A percentile compares a stretch with the other conserved stretches of the same genome.
phyloP scores from a whole-genome alignment of 2,797 vertebrate species.

The Schizopygopsis pylzovi region DNA sequence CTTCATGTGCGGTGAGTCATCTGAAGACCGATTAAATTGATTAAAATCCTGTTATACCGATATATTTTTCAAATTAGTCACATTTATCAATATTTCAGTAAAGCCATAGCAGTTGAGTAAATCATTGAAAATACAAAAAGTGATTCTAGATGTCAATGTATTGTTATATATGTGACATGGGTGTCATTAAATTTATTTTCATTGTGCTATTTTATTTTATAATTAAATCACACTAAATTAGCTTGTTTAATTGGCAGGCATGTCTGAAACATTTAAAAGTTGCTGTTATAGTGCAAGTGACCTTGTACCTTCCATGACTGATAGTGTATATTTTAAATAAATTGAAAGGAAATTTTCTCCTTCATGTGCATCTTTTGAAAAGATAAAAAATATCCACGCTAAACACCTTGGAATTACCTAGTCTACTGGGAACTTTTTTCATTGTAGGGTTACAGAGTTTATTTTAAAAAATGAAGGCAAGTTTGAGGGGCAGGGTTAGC shows the following conservation, averaged over 20 bases:
- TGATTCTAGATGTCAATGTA: background rate
- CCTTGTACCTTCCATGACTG: background rate
- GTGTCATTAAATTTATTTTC: background rate
- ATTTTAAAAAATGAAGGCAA: background rate
- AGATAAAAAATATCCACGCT: background rate
- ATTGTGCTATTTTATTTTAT: background rate
- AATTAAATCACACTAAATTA: background rate
- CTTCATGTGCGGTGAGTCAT: background rate
- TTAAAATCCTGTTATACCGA: background rate
- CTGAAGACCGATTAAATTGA: background rate
- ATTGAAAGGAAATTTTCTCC: background rate
- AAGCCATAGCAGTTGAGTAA: background rate
- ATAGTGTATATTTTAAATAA: background rate
- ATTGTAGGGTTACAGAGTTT: background rate
- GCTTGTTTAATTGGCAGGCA: background rate
- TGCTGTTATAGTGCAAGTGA: background rate
- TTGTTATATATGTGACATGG: background rate
- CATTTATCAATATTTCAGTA: background rate
- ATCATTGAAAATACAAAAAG: background rate
- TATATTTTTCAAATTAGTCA: background rate
- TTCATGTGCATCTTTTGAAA: slow-evolving; percentile 22
- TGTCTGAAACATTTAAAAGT: background rate
- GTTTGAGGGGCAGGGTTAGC: background rate
- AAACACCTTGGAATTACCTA: slow-evolving; percentile 18
- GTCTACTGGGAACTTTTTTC: background rate